Base-by-base conservation (phyloP, 2,113 vertebrate species). In the Spilogale gracilis region DNA sequence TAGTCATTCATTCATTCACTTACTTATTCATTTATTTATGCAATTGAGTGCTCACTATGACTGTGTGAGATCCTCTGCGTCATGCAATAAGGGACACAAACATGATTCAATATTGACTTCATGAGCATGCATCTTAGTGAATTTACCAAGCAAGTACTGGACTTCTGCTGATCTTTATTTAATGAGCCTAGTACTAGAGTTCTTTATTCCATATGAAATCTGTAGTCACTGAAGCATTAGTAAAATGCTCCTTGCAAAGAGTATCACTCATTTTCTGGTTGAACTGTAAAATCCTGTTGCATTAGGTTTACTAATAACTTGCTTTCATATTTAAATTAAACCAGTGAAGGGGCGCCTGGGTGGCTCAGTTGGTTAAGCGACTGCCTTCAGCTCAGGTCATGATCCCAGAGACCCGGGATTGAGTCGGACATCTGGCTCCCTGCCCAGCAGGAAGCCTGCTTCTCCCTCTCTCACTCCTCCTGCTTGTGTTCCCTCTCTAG, bases 1-100 rank as follows among this genome's bases (percentile, higher is more conserved):
- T 65, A 89, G n/a, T 80, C 73, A 86, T 82, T 93, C 95, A 91
- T 81, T 93, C 86, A 88, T 87, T 97, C 69, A 92, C 84, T 97
- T 74, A 87, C 45, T 73, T 56, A 96, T 85, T 88, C 58, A 73
- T 81, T 97, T 38, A 69, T 78, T 95, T 92, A 90, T 67, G 30
- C 76, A 88, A 84, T 45, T 78, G 76, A 96, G 30, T 95, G 65
- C 85, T 52, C 38, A 67, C 48, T 73, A 81, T 12, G 13, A 96
- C 65, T 87, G 85, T 7, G 43, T 67, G 80, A 14, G 20, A n/a
- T 67, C 27, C 54, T 92, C 58, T 96, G 63, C 50, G 86, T 69
- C 32, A 87, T 88, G 25, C 81, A 91, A 25, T 61, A 92, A 69
- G 54, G 52, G 48, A 84, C 90, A 67, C 18, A 92, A 88, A 80